Conservation (phyloP, 2,888 invertebrate genomes). For the Ophion obscuratus region DNA sequence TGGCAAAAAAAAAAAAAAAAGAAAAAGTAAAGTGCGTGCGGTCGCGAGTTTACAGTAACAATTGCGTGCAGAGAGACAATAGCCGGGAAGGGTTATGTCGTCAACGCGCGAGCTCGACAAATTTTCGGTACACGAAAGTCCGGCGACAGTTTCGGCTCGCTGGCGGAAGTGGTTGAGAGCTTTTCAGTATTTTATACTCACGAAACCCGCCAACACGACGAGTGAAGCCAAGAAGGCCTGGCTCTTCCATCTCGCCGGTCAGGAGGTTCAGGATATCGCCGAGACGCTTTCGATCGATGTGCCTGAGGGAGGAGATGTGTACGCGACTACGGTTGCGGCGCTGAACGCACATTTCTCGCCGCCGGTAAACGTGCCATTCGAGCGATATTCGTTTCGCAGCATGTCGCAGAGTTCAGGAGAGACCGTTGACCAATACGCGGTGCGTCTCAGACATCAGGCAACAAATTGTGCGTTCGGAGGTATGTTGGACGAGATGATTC, state of each 20-base stretch:
- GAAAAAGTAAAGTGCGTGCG: too few relatives aligned
- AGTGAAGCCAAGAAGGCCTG: conserved; percentile 8
- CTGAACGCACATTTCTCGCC: neutral
- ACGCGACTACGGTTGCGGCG: neutral
- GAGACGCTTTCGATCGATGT: neutral
- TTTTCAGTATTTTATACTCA: conserved; percentile 7
- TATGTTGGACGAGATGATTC: too few relatives aligned
- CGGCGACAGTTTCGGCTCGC: conserved; percentile 16
- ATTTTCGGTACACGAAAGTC: conserved; percentile 14
- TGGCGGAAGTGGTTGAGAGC: conserved; percentile 13
- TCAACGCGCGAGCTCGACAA: neutral
- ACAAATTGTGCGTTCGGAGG: too few relatives aligned
- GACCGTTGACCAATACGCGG: too few relatives aligned
- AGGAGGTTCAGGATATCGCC: conserved; percentile 1
- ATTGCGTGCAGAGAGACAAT: too few relatives aligned
- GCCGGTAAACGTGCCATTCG: conserved; percentile 2
- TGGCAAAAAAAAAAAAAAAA: too few relatives aligned
- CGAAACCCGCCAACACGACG: neutral
- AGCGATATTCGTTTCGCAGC: neutral
- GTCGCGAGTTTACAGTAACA: neutral
- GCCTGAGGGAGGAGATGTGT: neutral
- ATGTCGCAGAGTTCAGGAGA: conserved; percentile 1
- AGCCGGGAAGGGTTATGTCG: conserved; percentile 1
- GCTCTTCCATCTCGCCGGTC: conserved; percentile 3
- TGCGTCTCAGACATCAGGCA: too few relatives aligned